phyloP scores from a whole-genome alignment of 2,888 invertebrate genomes.

The Platynereis dumerilii region DNA sequence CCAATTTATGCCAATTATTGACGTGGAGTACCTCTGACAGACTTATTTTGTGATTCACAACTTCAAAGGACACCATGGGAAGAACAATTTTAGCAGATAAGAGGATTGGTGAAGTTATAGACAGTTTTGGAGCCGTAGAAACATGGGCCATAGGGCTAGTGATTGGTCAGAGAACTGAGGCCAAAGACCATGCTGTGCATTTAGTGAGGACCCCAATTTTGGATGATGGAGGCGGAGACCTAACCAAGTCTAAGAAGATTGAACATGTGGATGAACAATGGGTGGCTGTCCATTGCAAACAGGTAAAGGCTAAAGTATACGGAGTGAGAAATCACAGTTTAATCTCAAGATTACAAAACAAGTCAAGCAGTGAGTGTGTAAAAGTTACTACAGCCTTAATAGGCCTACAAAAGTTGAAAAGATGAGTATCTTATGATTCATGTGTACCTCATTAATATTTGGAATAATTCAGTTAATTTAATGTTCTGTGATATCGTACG shows the following conservation, averaged over 20 bases:
- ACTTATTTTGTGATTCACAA: too few species aligned
- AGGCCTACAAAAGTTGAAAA: too few species aligned
- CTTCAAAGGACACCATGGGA: conserved; percentile 14
- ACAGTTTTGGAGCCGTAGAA: neutral
- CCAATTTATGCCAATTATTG: too few species aligned
- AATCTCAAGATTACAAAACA: neutral
- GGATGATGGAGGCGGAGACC: conserved; percentile 54
- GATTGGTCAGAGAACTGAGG: conserved; percentile 18
- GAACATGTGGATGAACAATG: conserved; percentile 57
- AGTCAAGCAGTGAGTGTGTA: too few species aligned
- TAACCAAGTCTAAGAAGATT: conserved; percentile 42
- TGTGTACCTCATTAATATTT: too few species aligned
- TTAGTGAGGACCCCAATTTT: conserved; percentile 77
- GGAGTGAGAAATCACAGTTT: neutral
- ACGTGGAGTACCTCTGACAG: too few species aligned
- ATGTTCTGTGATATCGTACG: too few species aligned
- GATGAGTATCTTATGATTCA: too few species aligned
- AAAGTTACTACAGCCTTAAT: too few species aligned
- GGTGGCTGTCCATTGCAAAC: neutral
- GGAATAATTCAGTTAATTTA: too few species aligned
- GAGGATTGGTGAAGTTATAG: conserved; percentile 15
- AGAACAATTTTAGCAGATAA: conserved; percentile 23
- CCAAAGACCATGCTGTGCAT: conserved; percentile 79
- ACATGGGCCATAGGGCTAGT: conserved; percentile 15
- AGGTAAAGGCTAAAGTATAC: too few species aligned